Evolutionary conservation across 2,888 invertebrate species (phyloP), one percentile per base, ranked within the genome.

Genomic region (Yponomeuta cagnagella): DNA sequence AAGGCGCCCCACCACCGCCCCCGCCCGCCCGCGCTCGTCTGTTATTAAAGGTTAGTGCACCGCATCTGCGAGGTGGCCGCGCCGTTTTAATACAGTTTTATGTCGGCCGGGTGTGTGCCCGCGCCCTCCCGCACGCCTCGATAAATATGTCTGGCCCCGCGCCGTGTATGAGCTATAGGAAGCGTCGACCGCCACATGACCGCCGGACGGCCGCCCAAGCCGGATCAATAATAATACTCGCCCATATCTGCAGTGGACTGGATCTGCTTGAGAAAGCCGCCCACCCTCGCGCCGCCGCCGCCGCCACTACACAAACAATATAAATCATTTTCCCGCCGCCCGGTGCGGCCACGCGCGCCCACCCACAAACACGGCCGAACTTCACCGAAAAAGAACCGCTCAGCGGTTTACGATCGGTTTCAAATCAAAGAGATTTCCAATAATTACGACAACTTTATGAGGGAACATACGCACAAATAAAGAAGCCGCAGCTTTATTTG

Each of bases 171-270:
- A 91, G 88, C 86, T 84, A 87, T 89, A 87, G 90, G 88, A 89
- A 90, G 80, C 80, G 78, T 78, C 79, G 77, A 78, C 86, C 86
- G 82, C 87, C 88, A 85, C 84, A 86, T 87, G 83, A 86, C 52
- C 52, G 52, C 52, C 15, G 52, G 77, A 78, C 79, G 77, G 78
- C 86, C 85, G 79, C 82, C 82, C 84, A 80, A 82, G 81, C 83
- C 85, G 90, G 92, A 91, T 93, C 92, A 88, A 93, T 92, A 91
- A 92, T 92, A 92, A 93, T 89, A 91, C 90, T 89, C 89, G 90
- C 82, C 88, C 90, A 91, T 90, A 90, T 91, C 92, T 91, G 91
- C 90, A 90, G 90, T 88, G 90, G 90, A 89, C 90, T 85, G 88
- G 86, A 89, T 87, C 86, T 88, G 88, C 89, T 90, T 88, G 89